A percentile compares a stretch with the other conserved stretches of the same genome.
Evolutionary conservation across 2,113 vertebrate genomes (phyloP).

Genomic region (Leptodactylus fuscus): DNA sequence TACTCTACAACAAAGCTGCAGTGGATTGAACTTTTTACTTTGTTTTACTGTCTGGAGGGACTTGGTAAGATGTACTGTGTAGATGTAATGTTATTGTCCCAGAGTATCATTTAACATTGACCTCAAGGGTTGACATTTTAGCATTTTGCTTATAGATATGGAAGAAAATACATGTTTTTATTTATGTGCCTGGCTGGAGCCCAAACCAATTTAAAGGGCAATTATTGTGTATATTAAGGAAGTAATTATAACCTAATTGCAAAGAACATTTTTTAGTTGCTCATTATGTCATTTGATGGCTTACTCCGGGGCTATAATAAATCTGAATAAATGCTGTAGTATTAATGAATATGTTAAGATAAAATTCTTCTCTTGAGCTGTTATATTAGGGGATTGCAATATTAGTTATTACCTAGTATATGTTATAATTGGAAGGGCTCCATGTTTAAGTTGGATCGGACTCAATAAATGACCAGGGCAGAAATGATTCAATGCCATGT

Average conservation of each 20-base stretch:
- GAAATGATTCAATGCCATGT: background rate
- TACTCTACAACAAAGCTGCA: background rate
- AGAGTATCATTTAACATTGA: background rate
- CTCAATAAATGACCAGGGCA: background rate
- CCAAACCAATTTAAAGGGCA: conserved; percentile 2
- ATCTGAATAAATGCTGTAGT: background rate
- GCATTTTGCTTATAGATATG: background rate
- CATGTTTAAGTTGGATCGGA: background rate
- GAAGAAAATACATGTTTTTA: conserved; percentile 9
- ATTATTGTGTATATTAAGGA: conserved; percentile 1
- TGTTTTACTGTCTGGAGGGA: background rate
- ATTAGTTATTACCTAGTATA: background rate
- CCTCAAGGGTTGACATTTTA: background rate
- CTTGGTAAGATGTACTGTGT: background rate
- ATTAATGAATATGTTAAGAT: background rate
- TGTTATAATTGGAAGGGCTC: background rate
- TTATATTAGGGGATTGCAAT: background rate
- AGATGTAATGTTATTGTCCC: background rate
- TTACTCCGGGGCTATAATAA: background rate
- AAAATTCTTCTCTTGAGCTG: background rate
- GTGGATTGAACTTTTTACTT: background rate
- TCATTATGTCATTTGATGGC: conserved; percentile 7
- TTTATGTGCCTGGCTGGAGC: background rate
- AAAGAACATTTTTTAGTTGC: background rate
- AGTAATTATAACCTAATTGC: background rate